Base-by-base conservation (phyloP, 2,888 invertebrate species). In the Marasmarcha lunaedactyla region DNA sequence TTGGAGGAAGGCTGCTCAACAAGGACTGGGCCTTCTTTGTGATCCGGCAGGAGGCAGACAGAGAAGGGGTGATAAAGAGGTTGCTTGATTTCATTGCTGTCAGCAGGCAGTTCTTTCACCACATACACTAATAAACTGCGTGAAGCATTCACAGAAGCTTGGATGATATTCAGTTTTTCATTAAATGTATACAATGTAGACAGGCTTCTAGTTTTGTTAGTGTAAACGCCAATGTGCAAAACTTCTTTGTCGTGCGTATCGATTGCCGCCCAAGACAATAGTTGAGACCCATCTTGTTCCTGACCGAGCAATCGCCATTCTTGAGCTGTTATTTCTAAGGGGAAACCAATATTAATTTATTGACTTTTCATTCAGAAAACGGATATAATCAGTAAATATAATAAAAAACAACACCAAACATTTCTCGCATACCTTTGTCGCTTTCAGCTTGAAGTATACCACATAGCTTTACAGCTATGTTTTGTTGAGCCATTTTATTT, bases 241-340 rank as follows among this genome's bases (percentile, higher is more conserved):
- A 71, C 59, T 43, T 77, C 71, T 40, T 60, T 62, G 10, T 47
- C 54, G 15, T 57, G 54, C 15, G 51, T 55, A 33, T 57, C 58
- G n/a, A 51, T 55, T 33, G 77, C 72, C 36, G 76, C 69, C 92
- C 93, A 93, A 15, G 90, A 87, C 25, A 92, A 83, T 15, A 93
- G 63, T 55, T 93, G 81, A 0, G 87, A 87, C 1, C 91, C 91
- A 64, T 92, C 89, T 64, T 89, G 89, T 60, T 94, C 93, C 67
- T 93, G 93, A 0, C 93, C 93, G 47, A 94, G 70, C 40, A 93
- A 78, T 42, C 92, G 88, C 92, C 93, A 93, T 79, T 93, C 91
- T 48, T 88, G 86, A 1, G 90, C 89, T 59, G 86, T 86, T 46
- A 83, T 66, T 47, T 85, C 89, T 89, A 65, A 27, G 73, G 69